phyloP scores from a whole-genome alignment of 1,140 invertebrate genomes.

The Sarcophaga peregrina region DNA sequence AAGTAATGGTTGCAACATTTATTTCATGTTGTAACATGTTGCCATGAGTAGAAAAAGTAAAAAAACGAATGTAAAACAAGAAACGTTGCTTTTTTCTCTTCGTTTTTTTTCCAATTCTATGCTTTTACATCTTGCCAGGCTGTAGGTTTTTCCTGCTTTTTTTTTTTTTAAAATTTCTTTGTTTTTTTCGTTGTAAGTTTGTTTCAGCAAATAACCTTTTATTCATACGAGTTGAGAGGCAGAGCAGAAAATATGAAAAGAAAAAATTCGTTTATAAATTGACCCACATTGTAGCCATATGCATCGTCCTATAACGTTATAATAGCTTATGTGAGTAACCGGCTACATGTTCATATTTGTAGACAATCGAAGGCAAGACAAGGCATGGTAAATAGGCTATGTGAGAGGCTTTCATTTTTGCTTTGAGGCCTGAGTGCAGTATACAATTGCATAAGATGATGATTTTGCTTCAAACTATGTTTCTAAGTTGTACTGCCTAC shows the following conservation, averaged over 20 bases:
- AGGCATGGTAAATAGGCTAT: too few relatives aligned
- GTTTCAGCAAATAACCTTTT: neutral
- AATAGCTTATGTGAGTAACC: too few relatives aligned
- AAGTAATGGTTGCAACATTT: slow-evolving; percentile 17
- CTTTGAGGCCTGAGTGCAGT: too few relatives aligned
- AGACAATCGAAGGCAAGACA: too few relatives aligned
- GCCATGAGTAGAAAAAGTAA: slow-evolving; percentile 3
- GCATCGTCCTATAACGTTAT: neutral
- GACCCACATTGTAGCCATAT: slow-evolving; percentile 16
- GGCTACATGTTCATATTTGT: too few relatives aligned
- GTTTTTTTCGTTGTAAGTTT: neutral
- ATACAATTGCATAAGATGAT: too few relatives aligned
- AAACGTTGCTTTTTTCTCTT: neutral
- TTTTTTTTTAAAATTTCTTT: neutral
- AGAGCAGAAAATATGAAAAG: neutral
- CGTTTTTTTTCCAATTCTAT: neutral
- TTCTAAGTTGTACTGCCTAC: too few relatives aligned
- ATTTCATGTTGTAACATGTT: slow-evolving; percentile 16
- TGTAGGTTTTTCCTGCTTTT: neutral
- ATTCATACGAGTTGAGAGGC: neutral
- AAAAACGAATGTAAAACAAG: neutral
- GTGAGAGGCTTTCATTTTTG: too few relatives aligned
- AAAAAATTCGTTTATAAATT: slow-evolving; percentile 13
- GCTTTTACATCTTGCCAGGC: neutral
- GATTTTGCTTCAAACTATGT: too few relatives aligned